Percentiles rank a stretch among this genome's conserved stretches.
phyloP scores from a whole-genome alignment of 2,113 vertebrate species.

The Riparia riparia region DNA sequence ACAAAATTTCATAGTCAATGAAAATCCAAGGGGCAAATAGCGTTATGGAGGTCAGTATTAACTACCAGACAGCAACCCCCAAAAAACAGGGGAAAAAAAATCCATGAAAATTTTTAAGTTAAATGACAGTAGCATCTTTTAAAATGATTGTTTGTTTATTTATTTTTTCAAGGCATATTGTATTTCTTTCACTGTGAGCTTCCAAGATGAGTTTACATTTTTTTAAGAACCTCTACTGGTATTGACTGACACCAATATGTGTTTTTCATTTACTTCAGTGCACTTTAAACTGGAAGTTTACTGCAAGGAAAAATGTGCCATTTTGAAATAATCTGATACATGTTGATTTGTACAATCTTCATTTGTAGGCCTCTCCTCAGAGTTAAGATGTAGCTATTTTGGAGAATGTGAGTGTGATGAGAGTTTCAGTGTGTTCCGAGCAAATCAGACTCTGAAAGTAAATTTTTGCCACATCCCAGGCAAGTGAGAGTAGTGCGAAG shows the following conservation, averaged over 20 bases:
- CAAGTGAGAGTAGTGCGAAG: not conserved
- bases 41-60: not conserved
- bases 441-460: not conserved
- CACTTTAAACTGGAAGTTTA: not conserved
- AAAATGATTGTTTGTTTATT: not conserved
- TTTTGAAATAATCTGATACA: not conserved
- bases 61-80: rapidly evolving
- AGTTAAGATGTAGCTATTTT: not conserved
- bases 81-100: not conserved
- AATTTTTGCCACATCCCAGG: not conserved
- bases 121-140: not conserved
- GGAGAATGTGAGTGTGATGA: not conserved
- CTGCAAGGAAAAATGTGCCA: not conserved
- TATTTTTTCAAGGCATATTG: not conserved
- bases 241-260: not conserved
- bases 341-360: not conserved
- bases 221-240: not conserved
- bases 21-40: not conserved
- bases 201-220: not conserved
- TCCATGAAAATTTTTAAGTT: not conserved
- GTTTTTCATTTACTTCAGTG: not conserved
- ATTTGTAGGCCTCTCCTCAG: not conserved
- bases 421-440: not conserved
- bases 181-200: not conserved
- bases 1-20: not conserved